These are phyloP conservation scores for Eristalis pertinax DNA, from an alignment of 2,888 invertebrate species.

Conservation along the genomic window DNA sequence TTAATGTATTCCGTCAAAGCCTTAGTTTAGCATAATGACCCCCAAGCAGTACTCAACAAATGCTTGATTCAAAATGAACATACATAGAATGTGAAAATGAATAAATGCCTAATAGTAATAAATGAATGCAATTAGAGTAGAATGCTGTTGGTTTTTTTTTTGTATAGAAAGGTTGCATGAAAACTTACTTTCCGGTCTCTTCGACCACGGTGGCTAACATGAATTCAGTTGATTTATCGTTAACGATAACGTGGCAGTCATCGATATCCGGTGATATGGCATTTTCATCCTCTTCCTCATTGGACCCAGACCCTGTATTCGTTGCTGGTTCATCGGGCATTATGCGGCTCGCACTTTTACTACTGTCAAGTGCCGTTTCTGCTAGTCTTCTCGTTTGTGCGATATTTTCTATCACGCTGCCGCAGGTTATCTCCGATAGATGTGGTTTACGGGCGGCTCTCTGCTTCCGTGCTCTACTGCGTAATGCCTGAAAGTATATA, in stretches of 20 bases:
- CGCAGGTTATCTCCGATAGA: constrained; percentile 87
- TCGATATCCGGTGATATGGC: constrained; percentile 85
- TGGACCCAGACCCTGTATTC: constrained; percentile 94
- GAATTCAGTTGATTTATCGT: constrained; percentile 95
- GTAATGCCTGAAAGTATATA: constrained; percentile 86
- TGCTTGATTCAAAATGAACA: no score
- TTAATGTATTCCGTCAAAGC: no score
- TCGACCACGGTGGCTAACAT: constrained; percentile 94
- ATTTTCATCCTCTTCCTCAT: constrained; percentile 90
- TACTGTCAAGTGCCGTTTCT: constrained; percentile 87
- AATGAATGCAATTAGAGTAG: background rate
- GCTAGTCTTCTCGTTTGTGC: constrained; percentile 91
- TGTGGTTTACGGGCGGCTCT: constrained; percentile 91
- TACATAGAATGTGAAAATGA: background rate
- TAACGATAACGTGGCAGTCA: constrained; percentile 92
- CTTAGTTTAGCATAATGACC: no score
- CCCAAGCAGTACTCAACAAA: no score
- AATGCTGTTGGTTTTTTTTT: background rate
- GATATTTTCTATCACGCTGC: constrained; percentile 94
- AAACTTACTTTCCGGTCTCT: constrained; percentile 89
- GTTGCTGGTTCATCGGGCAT: constrained; percentile 90
- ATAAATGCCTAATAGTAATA: background rate
- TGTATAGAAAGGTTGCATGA: background rate
- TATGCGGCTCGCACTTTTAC: constrained; percentile 82
- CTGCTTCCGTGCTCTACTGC: constrained; percentile 91